phyloP scores from a whole-genome alignment of 2,888 invertebrate species.

The Melieria crassipennis region DNA sequence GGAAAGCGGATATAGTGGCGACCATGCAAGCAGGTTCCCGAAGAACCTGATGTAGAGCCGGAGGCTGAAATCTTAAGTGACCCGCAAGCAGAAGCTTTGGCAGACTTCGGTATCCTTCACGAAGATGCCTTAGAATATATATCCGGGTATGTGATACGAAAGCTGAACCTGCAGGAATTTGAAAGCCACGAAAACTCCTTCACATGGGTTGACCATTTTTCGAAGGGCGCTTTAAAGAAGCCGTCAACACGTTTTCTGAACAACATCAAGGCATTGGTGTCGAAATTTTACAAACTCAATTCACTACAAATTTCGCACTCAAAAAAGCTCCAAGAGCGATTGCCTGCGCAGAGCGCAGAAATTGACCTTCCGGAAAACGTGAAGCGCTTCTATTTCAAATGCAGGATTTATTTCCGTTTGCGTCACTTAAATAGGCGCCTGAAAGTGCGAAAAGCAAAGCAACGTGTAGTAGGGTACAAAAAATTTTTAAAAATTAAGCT shows the following conservation, averaged over 20 bases:
- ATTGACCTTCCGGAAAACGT: background rate
- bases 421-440: background rate
- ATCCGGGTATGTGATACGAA: background rate
- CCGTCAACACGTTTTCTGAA: conserved; percentile 1
- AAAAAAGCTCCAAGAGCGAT: background rate
- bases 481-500: background rate
- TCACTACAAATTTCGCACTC: background rate
- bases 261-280: background rate
- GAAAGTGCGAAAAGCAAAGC: background rate
- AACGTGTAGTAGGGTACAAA: background rate
- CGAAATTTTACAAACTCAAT: background rate
- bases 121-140: background rate
- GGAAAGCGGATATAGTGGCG: no score
- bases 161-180: conserved; percentile 2
- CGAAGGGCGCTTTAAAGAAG: background rate
- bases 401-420: background rate
- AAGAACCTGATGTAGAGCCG: no score
- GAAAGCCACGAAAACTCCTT: background rate
- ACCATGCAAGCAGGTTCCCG: no score
- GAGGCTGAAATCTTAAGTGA: no score
- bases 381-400: conserved; percentile 1
- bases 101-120: no score
- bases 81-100: no score
- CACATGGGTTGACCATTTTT: conserved; percentile 7
- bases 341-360: background rate